Evolutionary conservation across 2,797 vertebrate genomes (phyloP).

Genomic region (Alauda arvensis): DNA sequence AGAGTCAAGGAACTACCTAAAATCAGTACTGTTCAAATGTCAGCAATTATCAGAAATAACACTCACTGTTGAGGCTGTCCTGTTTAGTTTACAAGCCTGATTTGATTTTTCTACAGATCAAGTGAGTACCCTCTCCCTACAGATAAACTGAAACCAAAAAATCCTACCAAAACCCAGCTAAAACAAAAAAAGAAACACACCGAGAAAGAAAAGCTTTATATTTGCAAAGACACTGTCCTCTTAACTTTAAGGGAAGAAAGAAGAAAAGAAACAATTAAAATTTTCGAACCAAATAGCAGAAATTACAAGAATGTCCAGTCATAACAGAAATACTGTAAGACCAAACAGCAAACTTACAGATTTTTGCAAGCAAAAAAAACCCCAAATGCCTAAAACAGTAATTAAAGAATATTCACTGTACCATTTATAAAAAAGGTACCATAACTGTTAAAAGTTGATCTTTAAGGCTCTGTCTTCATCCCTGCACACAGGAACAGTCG

Average conservation of each 20-base stretch:
- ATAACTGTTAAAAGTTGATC: not conserved
- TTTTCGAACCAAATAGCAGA: not conserved
- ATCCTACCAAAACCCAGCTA: not conserved
- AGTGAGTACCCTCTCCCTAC: not conserved
- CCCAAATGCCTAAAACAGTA: not conserved
- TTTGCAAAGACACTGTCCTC: not conserved
- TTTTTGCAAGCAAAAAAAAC: not conserved
- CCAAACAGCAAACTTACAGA: not conserved
- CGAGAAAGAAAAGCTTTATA: not conserved
- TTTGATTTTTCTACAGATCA: not conserved
- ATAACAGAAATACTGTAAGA: not conserved
- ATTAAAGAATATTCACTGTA: not conserved
- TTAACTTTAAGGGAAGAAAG: not conserved
- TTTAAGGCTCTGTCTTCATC: not conserved
- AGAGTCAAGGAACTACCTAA: not conserved
- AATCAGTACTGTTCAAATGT: not conserved
- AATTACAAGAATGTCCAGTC: not conserved
- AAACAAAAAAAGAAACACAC: not conserved
- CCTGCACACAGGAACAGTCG: not conserved
- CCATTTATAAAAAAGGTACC: not conserved
- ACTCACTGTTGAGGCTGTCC: not conserved
- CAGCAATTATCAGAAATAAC: not conserved
- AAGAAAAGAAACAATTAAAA: not conserved
- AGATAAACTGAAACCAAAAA: not conserved
- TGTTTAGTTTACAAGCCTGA: not conserved